phyloP scores from a whole-genome alignment of 2,797 vertebrate species.

The Dendrocincla tyrannina region DNA sequence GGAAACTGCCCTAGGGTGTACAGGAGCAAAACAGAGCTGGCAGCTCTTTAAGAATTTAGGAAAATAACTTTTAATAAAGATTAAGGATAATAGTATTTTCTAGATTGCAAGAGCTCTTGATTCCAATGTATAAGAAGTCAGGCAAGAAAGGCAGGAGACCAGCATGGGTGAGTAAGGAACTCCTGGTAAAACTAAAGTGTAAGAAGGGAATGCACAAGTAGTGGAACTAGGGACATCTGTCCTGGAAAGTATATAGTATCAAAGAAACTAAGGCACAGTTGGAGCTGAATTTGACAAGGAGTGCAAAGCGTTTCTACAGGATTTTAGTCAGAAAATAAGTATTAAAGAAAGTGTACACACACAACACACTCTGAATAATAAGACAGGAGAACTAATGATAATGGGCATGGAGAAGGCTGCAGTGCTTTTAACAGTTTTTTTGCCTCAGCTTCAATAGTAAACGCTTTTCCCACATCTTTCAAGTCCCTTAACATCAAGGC shows the following conservation, averaged over 20 bases:
- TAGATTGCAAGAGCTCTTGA: background rate
- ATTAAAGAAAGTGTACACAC: background rate
- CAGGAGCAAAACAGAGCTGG: background rate
- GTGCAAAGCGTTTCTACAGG: background rate
- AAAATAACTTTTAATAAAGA: background rate
- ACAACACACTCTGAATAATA: background rate
- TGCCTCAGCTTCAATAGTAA: background rate
- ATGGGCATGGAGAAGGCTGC: background rate
- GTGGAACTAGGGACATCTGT: background rate
- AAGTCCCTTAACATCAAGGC: background rate
- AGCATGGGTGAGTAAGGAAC: background rate
- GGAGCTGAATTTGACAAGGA: background rate
- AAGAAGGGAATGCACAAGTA: background rate
- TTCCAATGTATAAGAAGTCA: background rate
- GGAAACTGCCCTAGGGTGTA: background rate
- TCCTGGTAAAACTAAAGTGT: background rate
- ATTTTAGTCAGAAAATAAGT: background rate
- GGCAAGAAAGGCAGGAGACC: background rate
- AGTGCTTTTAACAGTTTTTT: background rate
- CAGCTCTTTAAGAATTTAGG: background rate
- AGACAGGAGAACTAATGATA: background rate
- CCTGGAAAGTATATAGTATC: background rate
- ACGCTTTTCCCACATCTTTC: background rate
- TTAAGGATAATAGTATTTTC: background rate
- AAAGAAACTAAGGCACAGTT: background rate